Base-by-base conservation (phyloP, 2,888 invertebrate genomes). In the Fabriciana adippe region DNA sequence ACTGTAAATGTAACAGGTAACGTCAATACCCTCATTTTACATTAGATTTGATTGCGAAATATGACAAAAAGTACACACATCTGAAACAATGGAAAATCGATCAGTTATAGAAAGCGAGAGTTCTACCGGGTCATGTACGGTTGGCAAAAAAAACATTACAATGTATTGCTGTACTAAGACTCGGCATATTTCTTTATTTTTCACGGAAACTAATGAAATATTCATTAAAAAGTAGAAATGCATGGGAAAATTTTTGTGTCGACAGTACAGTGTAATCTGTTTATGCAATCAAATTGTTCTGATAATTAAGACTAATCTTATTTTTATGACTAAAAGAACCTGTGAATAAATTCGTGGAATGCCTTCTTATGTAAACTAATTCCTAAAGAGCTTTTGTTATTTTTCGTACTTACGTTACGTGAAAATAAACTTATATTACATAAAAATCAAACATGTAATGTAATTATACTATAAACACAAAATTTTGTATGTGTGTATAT, bases 201-300 rank as follows among this genome's bases (percentile, higher is more conserved):
- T 59, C 59, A 26, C 26, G 59, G 59, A 59, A 59, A 48, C 21
- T 26, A 56, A 64, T 64, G 56, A 56, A 56, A 64, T 64, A 60
- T 61, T 47, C 55, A 55, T 64, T 67, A 64, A 64, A 55, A 55
- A 53, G 64, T 55, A 69, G 71, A 69, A 72, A 72, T 66, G 54
- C 67, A 66, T 71, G 72, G 67, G 72, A 72, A 72, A 18, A 50
- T 16, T 47, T 59, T 71, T 71, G 64, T 71, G 65, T 61, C 65
- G 64, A 57, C 47, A 60, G 55, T 45, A 55, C 48, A 45, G 48
- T 60, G 11, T 16, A 16, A 51, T 55, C 2, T 26, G 15, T 47
- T 59, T 59, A 59, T 53, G 65, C 59, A 65, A 65, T 59, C 56
- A n/a, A 45, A 56, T 56, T 45, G 45, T 56, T 21, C 14, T 45